Evolutionary conservation across 2,797 vertebrate species (phyloP).

Genomic region (Hephaestus fuliginosus): DNA sequence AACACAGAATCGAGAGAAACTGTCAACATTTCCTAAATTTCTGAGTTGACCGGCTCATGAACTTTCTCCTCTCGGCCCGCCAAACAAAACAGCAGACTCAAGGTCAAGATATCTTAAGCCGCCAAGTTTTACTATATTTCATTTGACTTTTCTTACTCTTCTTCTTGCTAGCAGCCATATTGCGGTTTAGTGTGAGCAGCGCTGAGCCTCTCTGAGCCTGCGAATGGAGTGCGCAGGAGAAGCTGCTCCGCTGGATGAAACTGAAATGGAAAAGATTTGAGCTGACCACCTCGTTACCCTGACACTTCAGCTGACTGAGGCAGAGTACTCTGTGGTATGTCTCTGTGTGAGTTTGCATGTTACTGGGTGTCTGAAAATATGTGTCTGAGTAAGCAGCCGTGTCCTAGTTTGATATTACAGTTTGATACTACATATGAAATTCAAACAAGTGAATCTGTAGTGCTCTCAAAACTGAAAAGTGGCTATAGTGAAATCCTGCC

Average conservation of each 20-base stretch:
- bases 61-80: slow-evolving; percentile 46
- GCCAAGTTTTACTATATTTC: slow-evolving; percentile 37
- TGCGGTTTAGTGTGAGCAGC: slow-evolving; percentile 33
- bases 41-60: slow-evolving; percentile 58
- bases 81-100: slow-evolving; percentile 46
- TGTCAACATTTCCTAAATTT: slow-evolving; percentile 58
- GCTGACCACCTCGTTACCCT: slow-evolving; percentile 48
- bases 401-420: slow-evolving; percentile 18
- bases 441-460: not conserved
- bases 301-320: slow-evolving; percentile 53
- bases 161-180: slow-evolving; percentile 12
- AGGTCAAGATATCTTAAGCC: slow-evolving; percentile 56
- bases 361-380: slow-evolving; percentile 18
- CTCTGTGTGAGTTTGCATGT: slow-evolving; percentile 5
- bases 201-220: slow-evolving; percentile 51
- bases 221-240: slow-evolving; percentile 32
- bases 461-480: not conserved
- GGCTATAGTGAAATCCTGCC: not conserved
- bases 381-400: slow-evolving; percentile 9
- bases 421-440: slow-evolving; percentile 9
- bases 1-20: slow-evolving; percentile 61
- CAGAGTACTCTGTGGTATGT: slow-evolving; percentile 15
- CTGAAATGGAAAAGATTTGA: slow-evolving; percentile 52
- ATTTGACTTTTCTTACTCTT: slow-evolving; percentile 20
- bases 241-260: slow-evolving; percentile 35